Evolutionary conservation across 2,888 invertebrate genomes (phyloP), one percentile per base, ranked within the genome.

Genomic region (Heliothis peltigera): DNA sequence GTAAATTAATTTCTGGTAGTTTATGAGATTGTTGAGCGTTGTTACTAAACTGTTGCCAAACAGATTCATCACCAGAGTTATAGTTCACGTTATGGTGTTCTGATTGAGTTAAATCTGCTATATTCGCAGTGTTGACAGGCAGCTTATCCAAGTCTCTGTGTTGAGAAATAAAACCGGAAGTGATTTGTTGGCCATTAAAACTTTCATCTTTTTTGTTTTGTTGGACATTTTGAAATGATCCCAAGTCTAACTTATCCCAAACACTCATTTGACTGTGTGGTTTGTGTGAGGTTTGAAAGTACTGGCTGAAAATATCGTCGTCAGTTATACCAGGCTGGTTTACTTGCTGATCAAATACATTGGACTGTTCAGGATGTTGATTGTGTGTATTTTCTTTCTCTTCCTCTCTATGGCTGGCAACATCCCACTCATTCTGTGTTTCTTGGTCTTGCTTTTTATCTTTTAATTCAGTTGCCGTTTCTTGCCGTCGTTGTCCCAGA

Each of bases 401-500:
- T 21, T 44, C 28, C 10, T 61, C 44, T 2, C 12, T 48, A 7
- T 52, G 46, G 12, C 56, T 43, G 43, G 18, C 25, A n/a, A 73
- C 68, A 42, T 48, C 32, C 68, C 57, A 57, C 19, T 55, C 58
- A 59, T 66, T 57, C 52, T 77, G 78, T 35, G 44, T 56, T 56
- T 72, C 43, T 56, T 70, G 68, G 18, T 52, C 58, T 42, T 59
- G 54, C 46, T 63, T 43, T 32, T 65, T 39, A 15, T 60, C 69
- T 6, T 70, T 76, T 49, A 69, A 44, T 39, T 66, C 64, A 25
- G n/a, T 52, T 43, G 42, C 54, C 22, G 7, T 48, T 53, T 74
- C 75, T 79, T 81, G 83, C 60, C 66, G 68, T 61, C 75, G 71
- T 60, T 76, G 79, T 63, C 66, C 82, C 59, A 66, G 62, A 65